phyloP scores from a whole-genome alignment of 1,140 invertebrate species.

The Atopsyche davidsoni region DNA sequence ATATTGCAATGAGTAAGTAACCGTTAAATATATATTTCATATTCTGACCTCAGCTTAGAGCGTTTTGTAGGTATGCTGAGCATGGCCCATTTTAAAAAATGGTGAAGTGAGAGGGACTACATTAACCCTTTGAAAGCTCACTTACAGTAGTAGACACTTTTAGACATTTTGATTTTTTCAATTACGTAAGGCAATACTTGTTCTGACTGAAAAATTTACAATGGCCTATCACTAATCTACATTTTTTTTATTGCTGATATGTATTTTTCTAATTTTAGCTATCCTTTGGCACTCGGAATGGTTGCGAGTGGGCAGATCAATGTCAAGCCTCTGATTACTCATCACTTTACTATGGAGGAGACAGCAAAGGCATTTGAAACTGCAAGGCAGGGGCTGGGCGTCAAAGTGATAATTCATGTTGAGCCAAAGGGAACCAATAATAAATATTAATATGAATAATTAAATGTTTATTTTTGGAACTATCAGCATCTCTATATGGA shows the following conservation, averaged over 20 bases:
- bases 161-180: no score
- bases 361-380: slow-evolving; percentile 82
- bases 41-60: no score
- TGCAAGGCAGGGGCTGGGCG: slow-evolving; percentile 59
- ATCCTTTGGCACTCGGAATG: slow-evolving; percentile 77
- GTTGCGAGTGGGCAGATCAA: slow-evolving; percentile 77
- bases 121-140: neutral
- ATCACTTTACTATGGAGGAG: slow-evolving; percentile 82
- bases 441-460: slow-evolving; percentile 19
- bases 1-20: slow-evolving; percentile 80
- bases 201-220: no score
- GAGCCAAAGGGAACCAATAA: slow-evolving; percentile 52
- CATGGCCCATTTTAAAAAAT: neutral
- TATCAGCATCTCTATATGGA: no score
- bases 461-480: no score
- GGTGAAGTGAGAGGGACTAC: no score
- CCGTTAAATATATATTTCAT: neutral
- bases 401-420: slow-evolving; percentile 93
- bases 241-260: no score
- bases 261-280: slow-evolving; percentile 58
- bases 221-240: no score
- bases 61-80: no score
- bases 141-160: no score
- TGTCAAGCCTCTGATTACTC: slow-evolving; percentile 85
- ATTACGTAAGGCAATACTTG: no score